Base-by-base conservation (phyloP, 2,797 vertebrate genomes). In the Argyrosomus regius region DNA sequence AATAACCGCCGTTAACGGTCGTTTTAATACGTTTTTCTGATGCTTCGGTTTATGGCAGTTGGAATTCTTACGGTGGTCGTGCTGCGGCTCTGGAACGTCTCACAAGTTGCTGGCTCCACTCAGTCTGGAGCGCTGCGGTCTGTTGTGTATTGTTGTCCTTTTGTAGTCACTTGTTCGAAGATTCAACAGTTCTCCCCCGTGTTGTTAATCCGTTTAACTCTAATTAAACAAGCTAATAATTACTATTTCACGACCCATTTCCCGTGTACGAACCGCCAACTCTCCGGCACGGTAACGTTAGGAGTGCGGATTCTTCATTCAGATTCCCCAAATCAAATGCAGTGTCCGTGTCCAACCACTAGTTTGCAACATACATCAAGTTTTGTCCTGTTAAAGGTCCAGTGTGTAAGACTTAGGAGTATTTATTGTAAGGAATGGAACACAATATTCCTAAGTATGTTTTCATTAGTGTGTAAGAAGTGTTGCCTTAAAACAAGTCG, bases 81-180 rank as follows among this genome's bases (percentile, higher is more conserved):
- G 90, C 91, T 95, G 86, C 92, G 95, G 93, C 89, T 89, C 79
- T 56, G 91, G 89, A 78, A 93, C 94, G 94, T 94, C 94, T 93
- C 93, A 82, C 78, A 85, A 89, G 85, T 91, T 84, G 67, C 83
- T 95, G 96, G 95, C 95, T 96, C 95, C 96, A 87, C 83, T 93
- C 82, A 92, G 95, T 96, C 95, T 95, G 93, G 90, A 88, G 74
- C 78, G 1, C 84, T 70, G 87, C 63, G 81, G 85, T 78, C 78
- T 65, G 73, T 64, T 89, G 69, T 82, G 78, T 81, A 77, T 89
- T 86, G 83, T 85, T 80, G 84, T 84, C 91, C 76, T 91, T 91
- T 90, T 45, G 87, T 89, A 57, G 77, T 83, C 87, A 11, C 16
- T 71, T 80, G 71, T 52, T 64, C 66, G 54, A 75, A 10, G 72